These are phyloP conservation scores for Mellilla xanthometata DNA, from an alignment of 2,888 invertebrate genomes.

Conservation along the genomic window DNA sequence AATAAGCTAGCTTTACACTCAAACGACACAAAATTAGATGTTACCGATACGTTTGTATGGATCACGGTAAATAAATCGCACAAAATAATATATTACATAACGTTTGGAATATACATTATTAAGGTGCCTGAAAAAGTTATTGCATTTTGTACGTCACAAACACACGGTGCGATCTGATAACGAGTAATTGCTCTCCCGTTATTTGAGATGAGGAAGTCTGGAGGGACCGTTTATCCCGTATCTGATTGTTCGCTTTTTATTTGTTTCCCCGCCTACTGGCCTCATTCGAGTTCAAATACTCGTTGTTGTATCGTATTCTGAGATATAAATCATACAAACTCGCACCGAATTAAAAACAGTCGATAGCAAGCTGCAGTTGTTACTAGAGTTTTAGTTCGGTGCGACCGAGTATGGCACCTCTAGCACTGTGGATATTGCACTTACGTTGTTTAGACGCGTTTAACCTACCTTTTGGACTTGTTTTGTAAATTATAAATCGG, in stretches of 20 bases:
- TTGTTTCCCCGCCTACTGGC: slow-evolving; percentile 18
- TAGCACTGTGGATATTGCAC: slow-evolving; percentile 70
- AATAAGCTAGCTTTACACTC: no score
- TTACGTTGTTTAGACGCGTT: slow-evolving; percentile 37
- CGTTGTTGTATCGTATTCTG: slow-evolving; percentile 36
- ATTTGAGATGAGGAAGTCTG: slow-evolving; percentile 15
- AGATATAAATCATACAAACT: neutral
- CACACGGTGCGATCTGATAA: slow-evolving; percentile 40
- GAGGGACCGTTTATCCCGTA: slow-evolving; percentile 8
- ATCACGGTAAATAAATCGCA: slow-evolving; percentile 53
- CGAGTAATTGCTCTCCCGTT: slow-evolving; percentile 34
- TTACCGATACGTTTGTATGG: slow-evolving; percentile 33
- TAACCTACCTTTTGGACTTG: slow-evolving; percentile 32
- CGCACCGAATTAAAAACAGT: neutral
- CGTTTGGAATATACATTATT: slow-evolving; percentile 42
- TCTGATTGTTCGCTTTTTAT: slow-evolving; percentile 20
- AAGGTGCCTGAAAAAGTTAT: slow-evolving; percentile 53
- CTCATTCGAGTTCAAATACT: slow-evolving; percentile 31
- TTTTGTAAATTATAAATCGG: slow-evolving; percentile 32
- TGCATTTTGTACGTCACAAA: slow-evolving; percentile 67
- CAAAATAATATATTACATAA: slow-evolving; percentile 50
- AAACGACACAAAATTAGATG: slow-evolving; percentile 27
- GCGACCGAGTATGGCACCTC: slow-evolving; percentile 7
- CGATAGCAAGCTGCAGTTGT: no score
- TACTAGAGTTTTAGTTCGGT: neutral